Evolutionary conservation across 30 jellyfish, hydroid and myxozoan genomes (phyloP), one percentile per base, ranked within the genome.

Genomic region (Hydractinia symbiolongicarpus): DNA sequence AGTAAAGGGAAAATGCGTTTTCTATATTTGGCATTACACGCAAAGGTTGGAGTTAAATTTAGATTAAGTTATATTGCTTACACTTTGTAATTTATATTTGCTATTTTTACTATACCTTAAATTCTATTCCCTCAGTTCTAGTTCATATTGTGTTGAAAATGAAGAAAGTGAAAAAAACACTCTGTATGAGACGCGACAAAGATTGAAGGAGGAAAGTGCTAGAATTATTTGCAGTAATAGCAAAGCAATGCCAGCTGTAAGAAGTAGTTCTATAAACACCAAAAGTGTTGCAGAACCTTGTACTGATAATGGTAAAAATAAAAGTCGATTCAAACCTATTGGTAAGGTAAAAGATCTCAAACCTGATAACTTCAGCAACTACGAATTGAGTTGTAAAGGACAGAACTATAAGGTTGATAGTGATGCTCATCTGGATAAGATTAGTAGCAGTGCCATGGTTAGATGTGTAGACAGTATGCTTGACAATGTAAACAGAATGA

Each of bases 381-480:
- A 1, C 2, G 44, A 30, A 30, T 30, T 30, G 44, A 30, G 44
- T 30, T 30, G 44, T 30, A 30, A 30, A 30, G 44, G 44, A 30
- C 44, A 30, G 44, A 30, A 30, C 44, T 30, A 30, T 30, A 30
- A 30, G 44, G 44, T 30, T 30, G 44, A 30, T 2, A 30, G 44
- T 30, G 44, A 30, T 30, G 44, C 2, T 30, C 44, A 30, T 30
- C 44, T 30, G 44, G 44, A 30, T 30, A 30, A 30, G 44, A 30
- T 30, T 30, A 30, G 19, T 30, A 72, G 81, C 64, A 72, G 64
- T 17, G 1, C 44, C 9, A 7, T 72, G 81, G 53, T 72, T 7
- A 49, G 50, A 72, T 17, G 64, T 30, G 81, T 72, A 4, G 81
- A 72, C 50, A 72, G 81, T 52, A 72, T 72, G 81, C 81, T 72